Evolutionary conservation across 2,888 invertebrate species (phyloP), one percentile per base, ranked within the genome.

Genomic region (Notocelia uddmanniana): DNA sequence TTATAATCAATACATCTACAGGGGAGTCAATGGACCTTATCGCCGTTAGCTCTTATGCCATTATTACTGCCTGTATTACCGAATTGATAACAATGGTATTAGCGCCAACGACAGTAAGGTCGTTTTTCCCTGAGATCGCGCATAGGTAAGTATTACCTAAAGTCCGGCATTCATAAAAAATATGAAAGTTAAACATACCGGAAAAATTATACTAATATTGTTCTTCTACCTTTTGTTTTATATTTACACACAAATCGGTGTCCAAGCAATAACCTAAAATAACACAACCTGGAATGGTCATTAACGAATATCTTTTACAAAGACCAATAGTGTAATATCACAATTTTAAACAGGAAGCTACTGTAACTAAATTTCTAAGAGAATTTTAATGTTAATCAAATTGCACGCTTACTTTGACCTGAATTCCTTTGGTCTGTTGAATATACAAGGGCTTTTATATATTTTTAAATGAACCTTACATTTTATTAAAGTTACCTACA

Each of bases 201-300:
- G 31, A 31, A 31, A 31, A 31, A 31, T 8, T 31, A 31, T 31
- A 31, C 31, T 31, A 31, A 31, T 31, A 6, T 26, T 26, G 5
- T 26, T 26, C 26, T 26, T 26, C 26, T 26, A 26, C 5, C 26
- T 26, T 3, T 5, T 5, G 26, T 3, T 26, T 26, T 26, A 50
- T 50, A 21, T 19, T 41, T n/a, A 19, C 18, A n/a, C 10, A 68
- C 26, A 13, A 19, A 19, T 50, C 21, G 9, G 55, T 58, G 31
- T 34, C n/a, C 54, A 68, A 64, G 21, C 0, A 31, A 68, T 52
- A 68, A 70, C 48, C 64, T 73, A 75, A 69, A 21, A 74, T 74
- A 81, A 82, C 81, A 87, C 83, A 88, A 87, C 85, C 86, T 89
- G 89, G 90, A 90, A 90, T 90, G 90, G 82, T 88, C 83, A 73